Conservation (phyloP, 2,888 invertebrate species). For the Melipona bicolor region DNA sequence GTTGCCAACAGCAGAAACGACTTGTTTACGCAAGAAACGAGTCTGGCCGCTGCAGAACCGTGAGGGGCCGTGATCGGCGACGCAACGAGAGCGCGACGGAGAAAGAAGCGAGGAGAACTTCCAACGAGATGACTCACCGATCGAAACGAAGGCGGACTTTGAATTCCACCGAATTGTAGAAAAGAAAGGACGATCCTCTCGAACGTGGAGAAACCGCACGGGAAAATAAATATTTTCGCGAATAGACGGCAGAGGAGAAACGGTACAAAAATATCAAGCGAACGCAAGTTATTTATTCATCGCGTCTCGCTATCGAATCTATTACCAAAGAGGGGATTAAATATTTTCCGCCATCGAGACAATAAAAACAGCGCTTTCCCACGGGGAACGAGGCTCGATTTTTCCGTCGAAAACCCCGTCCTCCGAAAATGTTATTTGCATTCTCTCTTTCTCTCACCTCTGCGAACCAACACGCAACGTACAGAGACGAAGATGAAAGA, state of each 20-base stretch:
- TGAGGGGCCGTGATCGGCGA: background rate
- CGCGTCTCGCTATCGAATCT: slow-evolving; percentile 4
- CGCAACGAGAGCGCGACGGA: background rate
- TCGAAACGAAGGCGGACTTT: background rate
- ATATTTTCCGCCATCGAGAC: slow-evolving; percentile 26
- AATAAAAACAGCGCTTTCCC: slow-evolving; percentile 14
- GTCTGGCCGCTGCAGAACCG: slow-evolving; percentile 45
- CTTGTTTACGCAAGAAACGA: slow-evolving; percentile 73
- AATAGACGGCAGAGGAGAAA: background rate
- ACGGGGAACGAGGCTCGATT: background rate
- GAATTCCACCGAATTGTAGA: too few species aligned
- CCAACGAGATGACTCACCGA: slow-evolving; percentile 1
- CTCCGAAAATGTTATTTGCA: slow-evolving; percentile 17
- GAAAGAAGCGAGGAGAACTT: background rate
- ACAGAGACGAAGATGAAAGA: too few species aligned
- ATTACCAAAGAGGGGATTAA: slow-evolving; percentile 17
- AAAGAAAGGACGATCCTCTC: background rate
- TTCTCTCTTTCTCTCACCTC: background rate
- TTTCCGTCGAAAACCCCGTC: background rate
- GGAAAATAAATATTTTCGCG: background rate
- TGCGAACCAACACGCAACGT: background rate
- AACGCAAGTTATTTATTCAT: slow-evolving; percentile 34
- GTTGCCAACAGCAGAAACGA: slow-evolving; percentile 65
- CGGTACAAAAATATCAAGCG: slow-evolving; percentile 1
- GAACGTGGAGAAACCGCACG: background rate